A percentile compares a stretch with the other conserved stretches of the same genome.
Evolutionary conservation across 2,797 vertebrate genomes (phyloP).

Genomic region (Poeciliopsis turneri): DNA sequence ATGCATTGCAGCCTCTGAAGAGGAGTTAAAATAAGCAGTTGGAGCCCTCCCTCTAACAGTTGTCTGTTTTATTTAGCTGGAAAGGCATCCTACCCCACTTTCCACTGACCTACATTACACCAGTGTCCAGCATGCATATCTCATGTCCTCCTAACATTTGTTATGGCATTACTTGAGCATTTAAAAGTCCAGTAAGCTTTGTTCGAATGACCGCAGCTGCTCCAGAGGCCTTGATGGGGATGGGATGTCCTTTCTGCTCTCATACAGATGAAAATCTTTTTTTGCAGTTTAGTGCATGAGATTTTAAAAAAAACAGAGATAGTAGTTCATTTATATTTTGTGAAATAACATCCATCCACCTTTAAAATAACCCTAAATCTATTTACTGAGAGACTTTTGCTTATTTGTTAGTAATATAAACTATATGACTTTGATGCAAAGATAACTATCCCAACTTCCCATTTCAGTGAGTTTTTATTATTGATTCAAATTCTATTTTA

Average conservation of each 20-base stretch:
- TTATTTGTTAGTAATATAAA: not conserved
- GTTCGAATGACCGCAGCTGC: slow-evolving; percentile 39
- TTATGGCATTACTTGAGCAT: slow-evolving; percentile 56
- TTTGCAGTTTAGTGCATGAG: slow-evolving; percentile 6
- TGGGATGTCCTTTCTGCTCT: slow-evolving; percentile 12
- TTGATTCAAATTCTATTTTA: not conserved
- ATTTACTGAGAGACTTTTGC: not conserved
- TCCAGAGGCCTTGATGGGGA: slow-evolving; percentile 26
- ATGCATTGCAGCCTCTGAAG: slow-evolving; percentile 55
- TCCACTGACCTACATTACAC: slow-evolving; percentile 69
- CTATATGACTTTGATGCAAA: not conserved
- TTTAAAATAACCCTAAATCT: not conserved
- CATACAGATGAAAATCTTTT: not conserved
- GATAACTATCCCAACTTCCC: not conserved
- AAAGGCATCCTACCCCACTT: slow-evolving; percentile 59
- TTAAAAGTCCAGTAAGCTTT: slow-evolving; percentile 59
- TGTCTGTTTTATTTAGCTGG: slow-evolving; percentile 80
- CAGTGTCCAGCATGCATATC: slow-evolving; percentile 55
- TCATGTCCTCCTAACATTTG: slow-evolving; percentile 60
- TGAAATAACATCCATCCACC: not conserved
- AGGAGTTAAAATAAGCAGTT: slow-evolving; percentile 69
- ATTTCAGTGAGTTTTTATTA: not conserved
- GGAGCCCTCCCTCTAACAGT: slow-evolving; percentile 70
- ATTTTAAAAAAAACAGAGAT: slow-evolving; percentile 4
- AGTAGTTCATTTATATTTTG: not conserved